A percentile compares a stretch with the other conserved stretches of the same genome.
phyloP scores from a whole-genome alignment of 2,113 vertebrate genomes.

The Lates calcarifer region DNA sequence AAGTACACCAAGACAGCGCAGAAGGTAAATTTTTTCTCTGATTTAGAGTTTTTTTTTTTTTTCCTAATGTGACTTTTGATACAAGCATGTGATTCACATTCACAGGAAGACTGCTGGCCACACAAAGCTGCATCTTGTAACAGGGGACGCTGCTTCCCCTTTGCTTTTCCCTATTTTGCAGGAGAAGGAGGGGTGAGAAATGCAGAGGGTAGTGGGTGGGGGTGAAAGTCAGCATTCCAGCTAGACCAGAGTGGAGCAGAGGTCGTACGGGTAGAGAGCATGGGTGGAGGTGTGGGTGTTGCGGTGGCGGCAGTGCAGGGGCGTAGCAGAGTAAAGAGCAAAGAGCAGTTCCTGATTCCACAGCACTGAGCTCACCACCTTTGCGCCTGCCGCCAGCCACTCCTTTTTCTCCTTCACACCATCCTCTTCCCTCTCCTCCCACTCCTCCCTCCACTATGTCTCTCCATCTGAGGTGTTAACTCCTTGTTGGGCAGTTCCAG shows the following conservation, averaged over 20 bases:
- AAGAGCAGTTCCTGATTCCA: slow-evolving; percentile 81
- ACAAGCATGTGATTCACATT: slow-evolving; percentile 40
- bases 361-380: slow-evolving; percentile 82
- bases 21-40: slow-evolving; percentile 34
- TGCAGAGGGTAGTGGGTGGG: slow-evolving; percentile 47
- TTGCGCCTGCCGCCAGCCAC: slow-evolving; percentile 66
- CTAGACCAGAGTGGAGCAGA: slow-evolving; percentile 61
- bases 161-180: slow-evolving; percentile 44
- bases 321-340: slow-evolving; percentile 69
- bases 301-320: slow-evolving; percentile 67
- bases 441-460: slow-evolving; percentile 50
- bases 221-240: slow-evolving; percentile 73
- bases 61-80: neutral
- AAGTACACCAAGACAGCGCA: slow-evolving; percentile 47
- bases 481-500: slow-evolving; percentile 69
- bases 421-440: slow-evolving; percentile 60
- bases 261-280: slow-evolving; percentile 54
- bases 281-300: slow-evolving; percentile 77
- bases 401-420: slow-evolving; percentile 74
- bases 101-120: slow-evolving; percentile 17
- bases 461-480: slow-evolving; percentile 77
- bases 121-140: slow-evolving; percentile 39
- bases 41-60: slow-evolving; percentile 36
- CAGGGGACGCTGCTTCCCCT: slow-evolving; percentile 31
- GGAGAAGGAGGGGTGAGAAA: slow-evolving; percentile 49